A percentile compares a stretch with the other conserved stretches of the same genome.
Evolutionary conservation across 2,113 vertebrate genomes (phyloP).

Genomic region (Eptesicus fuscus): DNA sequence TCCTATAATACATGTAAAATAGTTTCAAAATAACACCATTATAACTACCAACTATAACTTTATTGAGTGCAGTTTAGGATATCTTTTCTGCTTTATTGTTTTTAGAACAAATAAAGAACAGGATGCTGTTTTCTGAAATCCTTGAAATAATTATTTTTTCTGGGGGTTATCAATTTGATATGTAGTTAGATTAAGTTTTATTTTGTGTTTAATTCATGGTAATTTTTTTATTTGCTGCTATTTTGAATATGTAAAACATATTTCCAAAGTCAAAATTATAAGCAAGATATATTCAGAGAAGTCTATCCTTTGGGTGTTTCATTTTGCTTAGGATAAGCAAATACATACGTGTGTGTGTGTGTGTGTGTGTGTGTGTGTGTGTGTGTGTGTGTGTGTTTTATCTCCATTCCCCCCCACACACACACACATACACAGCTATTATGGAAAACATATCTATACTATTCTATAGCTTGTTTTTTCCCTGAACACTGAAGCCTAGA

Average conservation of each 20-base stretch:
- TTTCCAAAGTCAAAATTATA: slow-evolving; percentile 14
- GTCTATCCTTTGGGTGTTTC: neutral
- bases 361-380: neutral
- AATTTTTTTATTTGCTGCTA: neutral
- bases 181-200: neutral
- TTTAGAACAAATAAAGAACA: slow-evolving; percentile 5
- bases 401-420: neutral
- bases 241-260: slow-evolving; percentile 9
- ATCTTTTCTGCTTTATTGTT: neutral
- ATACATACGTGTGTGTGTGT: neutral
- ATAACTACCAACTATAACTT: neutral
- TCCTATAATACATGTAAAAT: neutral
- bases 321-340: neutral
- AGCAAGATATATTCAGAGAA: neutral
- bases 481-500: neutral
- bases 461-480: neutral
- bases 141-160: neutral
- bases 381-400: no score
- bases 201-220: neutral
- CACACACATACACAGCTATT: neutral
- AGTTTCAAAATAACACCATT: neutral
- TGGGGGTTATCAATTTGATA: neutral
- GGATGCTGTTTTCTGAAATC: neutral
- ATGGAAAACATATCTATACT: neutral
- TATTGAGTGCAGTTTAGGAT: neutral